These are phyloP conservation scores for Napeogenes sylphis DNA, from an alignment of 2,888 invertebrate species.

Conservation along the genomic window DNA sequence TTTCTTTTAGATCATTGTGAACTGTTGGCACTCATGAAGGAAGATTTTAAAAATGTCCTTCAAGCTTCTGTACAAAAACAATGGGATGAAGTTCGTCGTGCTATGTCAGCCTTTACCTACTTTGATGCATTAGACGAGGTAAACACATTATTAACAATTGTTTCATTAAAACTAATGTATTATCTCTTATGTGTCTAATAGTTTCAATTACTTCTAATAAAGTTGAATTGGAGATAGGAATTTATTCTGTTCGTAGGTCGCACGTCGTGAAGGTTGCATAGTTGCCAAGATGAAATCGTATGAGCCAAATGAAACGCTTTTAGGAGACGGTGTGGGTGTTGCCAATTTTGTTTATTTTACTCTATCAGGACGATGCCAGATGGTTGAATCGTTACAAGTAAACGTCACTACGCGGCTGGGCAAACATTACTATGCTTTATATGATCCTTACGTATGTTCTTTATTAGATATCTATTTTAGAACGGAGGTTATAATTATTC, in stretches of 20 bases:
- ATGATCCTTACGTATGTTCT: slow-evolving; percentile 63
- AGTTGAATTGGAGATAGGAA: slow-evolving; percentile 10
- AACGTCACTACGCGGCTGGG: slow-evolving; percentile 50
- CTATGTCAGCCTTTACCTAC: slow-evolving; percentile 80
- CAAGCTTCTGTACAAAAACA: slow-evolving; percentile 77
- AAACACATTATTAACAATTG: slow-evolving; percentile 14
- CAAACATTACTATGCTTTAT: slow-evolving; percentile 62
- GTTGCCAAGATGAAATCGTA: slow-evolving; percentile 79
- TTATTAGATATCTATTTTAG: too few relatives aligned
- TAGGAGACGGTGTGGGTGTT: slow-evolving; percentile 73
- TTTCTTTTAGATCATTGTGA: slow-evolving; percentile 73
- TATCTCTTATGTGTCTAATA: neutral
- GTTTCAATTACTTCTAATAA: slow-evolving; percentile 5
- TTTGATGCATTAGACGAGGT: slow-evolving; percentile 79
- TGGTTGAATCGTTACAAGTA: slow-evolving; percentile 78
- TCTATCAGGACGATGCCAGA: slow-evolving; percentile 77
- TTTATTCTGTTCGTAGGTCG: slow-evolving; percentile 50
- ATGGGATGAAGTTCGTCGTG: slow-evolving; percentile 79
- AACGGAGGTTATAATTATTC: too few relatives aligned
- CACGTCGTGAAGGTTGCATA: slow-evolving; percentile 81
- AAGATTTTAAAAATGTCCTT: slow-evolving; percentile 80
- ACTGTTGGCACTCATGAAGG: slow-evolving; percentile 78
- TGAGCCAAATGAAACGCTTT: slow-evolving; percentile 72
- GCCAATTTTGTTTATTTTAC: slow-evolving; percentile 76
- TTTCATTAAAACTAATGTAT: neutral